Evolutionary conservation across 2,888 invertebrate genomes (phyloP), one percentile per base, ranked within the genome.

Genomic region (Galerucella nymphaeae): DNA sequence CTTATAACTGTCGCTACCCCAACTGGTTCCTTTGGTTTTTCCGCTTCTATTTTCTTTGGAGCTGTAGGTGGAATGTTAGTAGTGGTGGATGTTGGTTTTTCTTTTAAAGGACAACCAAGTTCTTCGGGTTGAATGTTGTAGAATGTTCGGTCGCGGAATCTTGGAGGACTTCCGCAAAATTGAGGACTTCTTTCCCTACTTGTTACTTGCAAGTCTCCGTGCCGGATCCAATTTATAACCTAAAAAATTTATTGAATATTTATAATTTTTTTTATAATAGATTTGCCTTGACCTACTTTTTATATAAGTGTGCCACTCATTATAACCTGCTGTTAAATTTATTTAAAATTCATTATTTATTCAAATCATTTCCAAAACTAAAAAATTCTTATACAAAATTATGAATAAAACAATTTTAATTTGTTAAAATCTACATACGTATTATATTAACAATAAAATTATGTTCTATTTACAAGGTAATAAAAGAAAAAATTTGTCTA

Each of bases 121-220:
- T 93, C 96, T 81, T 92, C 93, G 0, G 94, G 92, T 85, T 93
- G 92, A 79, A 97, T 94, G 82, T 94, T 94, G 84, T 96, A 96
- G 87, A 97, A 96, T 50, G 93, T 95, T 62, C 93, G 90, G 75
- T 95, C 94, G 71, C 94, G 90, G 81, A 96, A 93, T 76, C 92
- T 89, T 1, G 91, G 88, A 1, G 97, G 97, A 78, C 92, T 92
- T 14, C 96, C 96, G 83, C 96, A 97, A 86, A 96, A 97, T 85
- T 97, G 96, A 9, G 96, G 96, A 86, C 95, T 96, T 80, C 96
- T 89, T 86, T 97, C 97, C 58, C 96, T 90, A 76, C 96, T 96
- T 13, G 96, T 96, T 20, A 97, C 96, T 89, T 97, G 96, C 55
- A 97, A 88, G 84, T 96, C 96, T 14, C 93, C 93, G 77, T 92